Base-by-base conservation (phyloP, 2,888 invertebrate species). In the Hemistola chrysoprasaria region DNA sequence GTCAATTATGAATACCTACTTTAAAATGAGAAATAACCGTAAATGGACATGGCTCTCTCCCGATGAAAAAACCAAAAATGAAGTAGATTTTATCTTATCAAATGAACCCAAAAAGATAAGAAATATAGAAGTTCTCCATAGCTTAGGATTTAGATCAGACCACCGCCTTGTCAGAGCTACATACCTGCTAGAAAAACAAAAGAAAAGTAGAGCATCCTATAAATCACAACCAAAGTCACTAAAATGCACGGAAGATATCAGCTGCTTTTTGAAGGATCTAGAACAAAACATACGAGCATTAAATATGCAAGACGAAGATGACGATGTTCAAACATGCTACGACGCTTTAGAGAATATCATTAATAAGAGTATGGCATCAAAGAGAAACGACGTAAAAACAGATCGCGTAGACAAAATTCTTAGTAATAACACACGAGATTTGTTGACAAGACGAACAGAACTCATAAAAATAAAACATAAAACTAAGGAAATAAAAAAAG, bases 81-180 rank as follows among this genome's bases (percentile, higher is more conserved):
- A n/a, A n/a, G n/a, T n/a, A n/a, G n/a, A n/a, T n/a, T n/a, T n/a
- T n/a, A n/a, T n/a, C n/a, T n/a, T n/a, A n/a, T n/a, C n/a, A n/a
- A n/a, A n/a, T n/a, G n/a, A n/a, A n/a, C n/a, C n/a, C n/a, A n/a
- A n/a, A n/a, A n/a, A n/a, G n/a, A n/a, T n/a, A n/a, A n/a, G n/a
- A n/a, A n/a, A n/a, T n/a, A n/a, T n/a, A n/a, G n/a, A n/a, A n/a
- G n/a, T n/a, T n/a, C n/a, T n/a, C n/a, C n/a, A n/a, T n/a, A n/a
- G n/a, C n/a, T n/a, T n/a, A n/a, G n/a, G n/a, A n/a, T 30, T 30
- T 22, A 22, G 9, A 21, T 30, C 30, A 8, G 30, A 30, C 22
- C 79, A 2, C 16, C 42, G 47, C 31, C 41, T 43, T 33, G 46
- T 36, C 8, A 22, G 11, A 53, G 26, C 49, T 40, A 51, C 36